phyloP scores from a whole-genome alignment of 2,113 vertebrate species.

The Melanotaenia duboulayi region DNA sequence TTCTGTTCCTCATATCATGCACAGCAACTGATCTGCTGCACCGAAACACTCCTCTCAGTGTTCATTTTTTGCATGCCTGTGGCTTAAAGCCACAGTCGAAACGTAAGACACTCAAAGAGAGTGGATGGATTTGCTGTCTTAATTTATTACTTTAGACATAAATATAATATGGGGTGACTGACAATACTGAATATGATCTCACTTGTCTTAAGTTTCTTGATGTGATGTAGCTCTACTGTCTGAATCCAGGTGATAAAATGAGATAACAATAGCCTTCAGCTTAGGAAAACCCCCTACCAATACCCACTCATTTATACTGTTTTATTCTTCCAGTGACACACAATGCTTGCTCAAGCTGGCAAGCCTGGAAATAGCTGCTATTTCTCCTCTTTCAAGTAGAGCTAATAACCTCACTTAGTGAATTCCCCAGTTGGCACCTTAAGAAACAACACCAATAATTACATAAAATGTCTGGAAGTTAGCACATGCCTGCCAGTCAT shows the following conservation, averaged over 20 bases:
- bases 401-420: conserved; percentile 66
- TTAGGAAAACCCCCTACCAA: neutral
- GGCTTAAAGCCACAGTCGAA: neutral
- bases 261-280: conserved; percentile 5
- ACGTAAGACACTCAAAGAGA: neutral
- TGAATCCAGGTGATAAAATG: conserved; percentile 23
- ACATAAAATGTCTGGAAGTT: conserved; percentile 59
- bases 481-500: conserved; percentile 45
- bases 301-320: neutral
- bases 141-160: neutral
- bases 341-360: conserved; percentile 48
- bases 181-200: neutral
- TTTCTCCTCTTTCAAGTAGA: conserved; percentile 59
- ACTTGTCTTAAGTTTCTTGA: neutral
- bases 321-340: conserved; percentile 44
- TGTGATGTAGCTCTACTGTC: conserved; percentile 21
- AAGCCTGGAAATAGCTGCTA: conserved; percentile 35
- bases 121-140: neutral
- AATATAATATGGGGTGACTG: neutral
- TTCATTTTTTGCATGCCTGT: conserved; percentile 41
- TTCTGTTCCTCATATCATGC: conserved; percentile 21
- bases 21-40: conserved; percentile 26
- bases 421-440: conserved; percentile 67
- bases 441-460: conserved; percentile 66
- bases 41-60: conserved; percentile 17